phyloP scores from a whole-genome alignment of 2,888 invertebrate species.

The Chrysina gloriosa region DNA sequence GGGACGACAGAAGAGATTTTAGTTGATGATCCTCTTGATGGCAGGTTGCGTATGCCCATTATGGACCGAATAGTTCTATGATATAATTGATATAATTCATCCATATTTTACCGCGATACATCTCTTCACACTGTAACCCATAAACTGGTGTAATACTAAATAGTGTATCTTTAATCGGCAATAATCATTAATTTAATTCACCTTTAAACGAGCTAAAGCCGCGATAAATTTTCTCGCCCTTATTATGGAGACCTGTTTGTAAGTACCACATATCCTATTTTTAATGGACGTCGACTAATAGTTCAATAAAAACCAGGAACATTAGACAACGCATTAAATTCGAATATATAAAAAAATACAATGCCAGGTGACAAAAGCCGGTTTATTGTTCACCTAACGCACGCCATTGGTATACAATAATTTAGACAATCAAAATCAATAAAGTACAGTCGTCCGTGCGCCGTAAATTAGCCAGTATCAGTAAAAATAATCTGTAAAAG shows the following conservation, averaged over 20 bases:
- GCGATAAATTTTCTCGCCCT: conserved; percentile 13
- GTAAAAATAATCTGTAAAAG: conserved; percentile 36
- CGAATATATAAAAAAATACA: conserved; percentile 25
- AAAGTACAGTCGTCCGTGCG: conserved; percentile 25
- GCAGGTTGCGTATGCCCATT: no score
- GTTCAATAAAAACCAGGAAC: conserved; percentile 26
- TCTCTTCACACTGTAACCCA: not conserved
- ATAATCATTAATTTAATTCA: conserved; percentile 33
- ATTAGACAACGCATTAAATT: conserved; percentile 17
- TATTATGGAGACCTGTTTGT: not conserved
- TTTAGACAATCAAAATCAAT: conserved; percentile 34
- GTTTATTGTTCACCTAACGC: conserved; percentile 23
- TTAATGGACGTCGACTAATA: conserved; percentile 22
- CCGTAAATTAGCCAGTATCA: conserved; percentile 32
- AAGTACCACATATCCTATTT: conserved; percentile 8
- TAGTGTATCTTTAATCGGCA: conserved; percentile 6
- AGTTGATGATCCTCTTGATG: no score
- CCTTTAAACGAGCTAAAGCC: conserved; percentile 22
- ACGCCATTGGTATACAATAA: conserved; percentile 26
- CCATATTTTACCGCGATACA: not conserved
- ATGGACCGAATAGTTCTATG: no score
- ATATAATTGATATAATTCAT: not conserved
- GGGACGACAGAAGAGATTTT: no score
- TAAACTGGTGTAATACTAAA: conserved; percentile 6
- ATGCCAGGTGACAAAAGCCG: conserved; percentile 31